phyloP scores from a whole-genome alignment of 2,113 vertebrate species.

The Tragelaphus strepsiceros region DNA sequence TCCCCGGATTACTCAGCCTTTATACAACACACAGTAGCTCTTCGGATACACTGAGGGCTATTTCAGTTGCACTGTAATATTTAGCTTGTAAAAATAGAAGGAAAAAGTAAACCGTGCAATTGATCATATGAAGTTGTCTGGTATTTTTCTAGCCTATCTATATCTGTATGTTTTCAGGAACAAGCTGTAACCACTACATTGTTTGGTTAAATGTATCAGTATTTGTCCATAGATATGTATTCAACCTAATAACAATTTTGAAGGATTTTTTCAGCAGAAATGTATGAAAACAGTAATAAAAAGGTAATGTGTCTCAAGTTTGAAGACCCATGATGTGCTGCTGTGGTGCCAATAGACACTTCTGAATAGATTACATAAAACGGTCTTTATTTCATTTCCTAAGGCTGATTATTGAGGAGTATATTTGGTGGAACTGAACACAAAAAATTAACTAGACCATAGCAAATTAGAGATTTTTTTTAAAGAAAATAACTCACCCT shows the following conservation, averaged over 20 bases:
- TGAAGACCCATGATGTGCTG: neutral
- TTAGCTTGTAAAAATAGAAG: slow-evolving; percentile 57
- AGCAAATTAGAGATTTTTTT: neutral
- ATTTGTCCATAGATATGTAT: neutral
- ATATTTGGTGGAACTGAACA: neutral
- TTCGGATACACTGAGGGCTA: slow-evolving; percentile 76
- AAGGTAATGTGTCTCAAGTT: neutral
- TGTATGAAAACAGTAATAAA: slow-evolving; percentile 21
- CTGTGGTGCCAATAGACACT: slow-evolving; percentile 48
- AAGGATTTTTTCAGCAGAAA: slow-evolving; percentile 38
- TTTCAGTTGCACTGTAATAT: slow-evolving; percentile 73
- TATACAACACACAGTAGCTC: slow-evolving; percentile 85
- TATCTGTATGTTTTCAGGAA: slow-evolving; percentile 31
- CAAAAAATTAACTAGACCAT: neutral
- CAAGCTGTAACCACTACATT: slow-evolving; percentile 28
- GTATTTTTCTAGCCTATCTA: slow-evolving; percentile 19
- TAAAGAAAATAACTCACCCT: neutral
- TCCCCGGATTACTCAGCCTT: slow-evolving; percentile 84
- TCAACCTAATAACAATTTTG: neutral
- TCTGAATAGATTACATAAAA: neutral
- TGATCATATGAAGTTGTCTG: slow-evolving; percentile 27
- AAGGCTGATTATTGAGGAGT: neutral
- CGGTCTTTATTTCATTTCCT: neutral
- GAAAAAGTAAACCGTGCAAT: slow-evolving; percentile 31
- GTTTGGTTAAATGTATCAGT: neutral